phyloP scores from a whole-genome alignment of 2,888 invertebrate genomes.

The Epistrophe grossulariae region DNA sequence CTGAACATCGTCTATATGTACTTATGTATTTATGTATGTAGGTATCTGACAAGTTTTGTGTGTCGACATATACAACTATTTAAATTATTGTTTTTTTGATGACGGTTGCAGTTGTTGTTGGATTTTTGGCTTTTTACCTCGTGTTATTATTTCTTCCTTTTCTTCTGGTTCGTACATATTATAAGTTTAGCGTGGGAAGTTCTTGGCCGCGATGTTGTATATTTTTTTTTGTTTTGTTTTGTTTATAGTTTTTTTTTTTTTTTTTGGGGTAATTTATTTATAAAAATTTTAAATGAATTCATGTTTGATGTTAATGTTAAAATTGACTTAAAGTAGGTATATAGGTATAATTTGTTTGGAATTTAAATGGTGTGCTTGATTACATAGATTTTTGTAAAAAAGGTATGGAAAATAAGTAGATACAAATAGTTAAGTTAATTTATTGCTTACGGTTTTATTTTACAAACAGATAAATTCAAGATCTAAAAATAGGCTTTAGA shows the following conservation, averaged over 20 bases:
- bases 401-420: background rate
- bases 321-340: background rate
- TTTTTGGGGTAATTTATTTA: constrained; percentile 16
- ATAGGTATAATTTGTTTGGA: background rate
- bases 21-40: too few species aligned
- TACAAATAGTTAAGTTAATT: background rate
- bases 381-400: background rate
- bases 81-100: constrained; percentile 12
- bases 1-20: background rate
- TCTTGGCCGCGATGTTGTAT: constrained; percentile 37
- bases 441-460: background rate
- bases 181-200: constrained; percentile 64
- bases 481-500: background rate
- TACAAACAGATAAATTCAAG: background rate
- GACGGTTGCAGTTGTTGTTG: constrained; percentile 33
- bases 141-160: background rate
- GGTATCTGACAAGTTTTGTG: background rate
- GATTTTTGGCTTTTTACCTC: background rate
- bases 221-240: constrained; percentile 2
- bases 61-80: constrained; percentile 1
- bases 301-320: constrained; percentile 12
- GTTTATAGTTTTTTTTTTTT: constrained; percentile 4
- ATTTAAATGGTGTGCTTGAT: constrained; percentile 12
- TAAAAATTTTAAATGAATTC: constrained; percentile 23
- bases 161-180: constrained; percentile 31